Conservation (phyloP, 2,888 invertebrate genomes). For the Ophion obscuratus region DNA sequence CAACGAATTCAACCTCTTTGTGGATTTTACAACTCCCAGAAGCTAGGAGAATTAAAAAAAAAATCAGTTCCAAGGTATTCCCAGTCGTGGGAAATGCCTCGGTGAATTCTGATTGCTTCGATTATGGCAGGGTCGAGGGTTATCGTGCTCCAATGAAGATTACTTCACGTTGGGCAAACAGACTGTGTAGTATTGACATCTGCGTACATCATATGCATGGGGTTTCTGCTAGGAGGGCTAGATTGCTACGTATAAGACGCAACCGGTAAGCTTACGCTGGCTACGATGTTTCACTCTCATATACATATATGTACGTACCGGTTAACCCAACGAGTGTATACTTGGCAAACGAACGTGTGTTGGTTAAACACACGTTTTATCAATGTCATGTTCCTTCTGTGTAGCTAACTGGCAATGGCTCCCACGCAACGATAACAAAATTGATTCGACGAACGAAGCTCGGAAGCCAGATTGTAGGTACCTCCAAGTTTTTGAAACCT, state of each 20-base stretch:
- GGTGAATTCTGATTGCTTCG: conserved; percentile 56
- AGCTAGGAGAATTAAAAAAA: not conserved
- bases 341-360: conserved; percentile 1
- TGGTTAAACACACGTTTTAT: conserved; percentile 41
- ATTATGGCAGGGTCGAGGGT: conserved; percentile 51
- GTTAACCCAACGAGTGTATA: conserved; percentile 22
- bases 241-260: conserved; percentile 22
- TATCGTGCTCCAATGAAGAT: conserved; percentile 43
- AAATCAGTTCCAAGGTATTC: conserved; percentile 1
- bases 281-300: conserved; percentile 29
- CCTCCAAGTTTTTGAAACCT: not conserved
- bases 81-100: conserved; percentile 60
- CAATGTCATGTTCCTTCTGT: conserved; percentile 30
- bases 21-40: not conserved
- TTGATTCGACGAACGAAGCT: conserved; percentile 41
- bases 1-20: no score
- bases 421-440: conserved; percentile 53
- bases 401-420: conserved; percentile 12
- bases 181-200: conserved; percentile 48
- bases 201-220: conserved; percentile 46
- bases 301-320: conserved; percentile 13
- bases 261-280: conserved; percentile 20
- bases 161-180: conserved; percentile 39
- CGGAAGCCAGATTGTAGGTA: not conserved
- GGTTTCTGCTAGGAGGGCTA: conserved; percentile 23